Evolutionary conservation across 2,888 invertebrate genomes (phyloP).

Genomic region (Pemphredon lugubris): DNA sequence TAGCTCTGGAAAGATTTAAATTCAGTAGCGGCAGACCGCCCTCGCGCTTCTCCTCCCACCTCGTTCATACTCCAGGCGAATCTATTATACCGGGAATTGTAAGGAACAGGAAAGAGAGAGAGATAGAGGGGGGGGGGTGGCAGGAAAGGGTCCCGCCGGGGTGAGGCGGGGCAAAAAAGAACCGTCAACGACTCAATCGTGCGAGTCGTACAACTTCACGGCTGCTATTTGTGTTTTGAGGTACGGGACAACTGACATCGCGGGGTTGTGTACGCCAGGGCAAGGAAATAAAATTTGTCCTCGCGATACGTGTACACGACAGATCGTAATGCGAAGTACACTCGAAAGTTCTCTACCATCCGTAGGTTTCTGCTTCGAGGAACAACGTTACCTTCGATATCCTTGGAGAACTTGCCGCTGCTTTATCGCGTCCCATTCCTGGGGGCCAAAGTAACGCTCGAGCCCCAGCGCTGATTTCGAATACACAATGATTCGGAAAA

Average conservation of each 20-base stretch:
- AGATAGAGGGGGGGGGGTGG: too few relatives aligned
- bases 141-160: too few relatives aligned
- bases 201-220: background rate
- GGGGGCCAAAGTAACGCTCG: too few relatives aligned
- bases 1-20: slow-evolving; percentile 46
- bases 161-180: slow-evolving; percentile 28
- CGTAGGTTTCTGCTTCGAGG: background rate
- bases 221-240: background rate
- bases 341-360: background rate
- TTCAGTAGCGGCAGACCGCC: slow-evolving; percentile 34
- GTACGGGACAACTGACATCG: too few relatives aligned
- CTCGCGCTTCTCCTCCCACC: background rate
- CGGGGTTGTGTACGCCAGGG: background rate
- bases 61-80: slow-evolving; percentile 16
- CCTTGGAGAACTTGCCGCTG: too few relatives aligned
- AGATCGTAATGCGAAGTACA: background rate
- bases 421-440: too few relatives aligned
- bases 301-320: background rate
- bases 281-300: background rate
- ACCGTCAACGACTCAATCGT: slow-evolving; percentile 31
- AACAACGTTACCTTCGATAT: background rate
- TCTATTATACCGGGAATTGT: slow-evolving; percentile 25
- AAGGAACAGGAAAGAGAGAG: slow-evolving; percentile 24
- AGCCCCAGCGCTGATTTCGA: too few relatives aligned
- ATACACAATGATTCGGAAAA: too few relatives aligned